phyloP scores from a whole-genome alignment of 1,140 invertebrate genomes.

The Bombyx mandarina region DNA sequence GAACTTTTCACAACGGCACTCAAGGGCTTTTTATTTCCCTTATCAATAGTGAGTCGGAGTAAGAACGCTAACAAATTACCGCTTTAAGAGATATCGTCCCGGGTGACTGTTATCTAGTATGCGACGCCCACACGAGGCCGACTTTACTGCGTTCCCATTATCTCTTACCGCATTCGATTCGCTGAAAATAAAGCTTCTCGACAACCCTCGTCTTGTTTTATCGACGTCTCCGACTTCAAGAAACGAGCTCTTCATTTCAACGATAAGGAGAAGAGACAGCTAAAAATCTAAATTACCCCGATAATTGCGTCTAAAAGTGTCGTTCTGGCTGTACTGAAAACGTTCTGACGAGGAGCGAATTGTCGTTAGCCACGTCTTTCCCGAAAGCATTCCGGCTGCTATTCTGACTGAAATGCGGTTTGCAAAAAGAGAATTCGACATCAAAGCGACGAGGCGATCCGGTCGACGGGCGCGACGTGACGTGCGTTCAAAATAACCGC shows the following conservation, averaged over 20 bases:
- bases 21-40: constrained; percentile 21
- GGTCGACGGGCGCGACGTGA: constrained; percentile 48
- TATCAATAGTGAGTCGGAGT: constrained; percentile 30
- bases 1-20: constrained; percentile 14
- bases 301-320: constrained; percentile 6
- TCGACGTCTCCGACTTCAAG: constrained; percentile 16
- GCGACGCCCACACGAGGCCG: constrained; percentile 42
- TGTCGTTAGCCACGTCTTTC: constrained; percentile 36
- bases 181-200: constrained; percentile 51
- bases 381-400: constrained; percentile 54
- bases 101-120: constrained; percentile 36
- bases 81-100: constrained; percentile 46
- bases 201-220: constrained; percentile 10
- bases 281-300: constrained; percentile 4
- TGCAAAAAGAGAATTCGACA: constrained; percentile 64
- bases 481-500: constrained; percentile 59
- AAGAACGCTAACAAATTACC: constrained; percentile 54
- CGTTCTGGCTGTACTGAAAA: constrained; percentile 7
- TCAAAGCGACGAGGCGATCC: constrained; percentile 56
- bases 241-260: constrained; percentile 14
- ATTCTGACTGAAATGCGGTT: constrained; percentile 47
- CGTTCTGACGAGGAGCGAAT: constrained; percentile 16
- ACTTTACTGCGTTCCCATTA: constrained; percentile 47
- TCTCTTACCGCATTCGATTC: constrained; percentile 42
- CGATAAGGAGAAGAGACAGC: background rate